phyloP scores from a whole-genome alignment of 2,797 vertebrate genomes.

The Anabacerthia variegaticeps region DNA sequence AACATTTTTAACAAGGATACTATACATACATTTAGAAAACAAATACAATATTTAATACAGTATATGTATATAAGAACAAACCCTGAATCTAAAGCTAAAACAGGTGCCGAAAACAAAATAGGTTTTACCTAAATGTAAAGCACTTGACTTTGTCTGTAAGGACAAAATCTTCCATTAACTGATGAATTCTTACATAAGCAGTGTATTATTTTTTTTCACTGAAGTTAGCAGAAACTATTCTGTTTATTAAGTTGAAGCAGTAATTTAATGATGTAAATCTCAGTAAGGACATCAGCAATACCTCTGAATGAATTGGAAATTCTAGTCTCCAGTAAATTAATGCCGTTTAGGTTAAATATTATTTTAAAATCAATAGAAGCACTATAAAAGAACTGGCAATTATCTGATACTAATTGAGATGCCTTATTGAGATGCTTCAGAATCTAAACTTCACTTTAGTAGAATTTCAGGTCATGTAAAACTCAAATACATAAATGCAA shows the following conservation, averaged over 20 bases:
- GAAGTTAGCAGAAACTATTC: background rate
- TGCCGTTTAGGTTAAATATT: background rate
- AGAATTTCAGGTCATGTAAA: background rate
- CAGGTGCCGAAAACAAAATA: background rate
- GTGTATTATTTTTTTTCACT: background rate
- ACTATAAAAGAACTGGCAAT: background rate
- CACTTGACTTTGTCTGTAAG: background rate
- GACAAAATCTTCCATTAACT: background rate
- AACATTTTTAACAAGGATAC: background rate
- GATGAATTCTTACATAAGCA: background rate
- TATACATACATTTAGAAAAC: accelerated
- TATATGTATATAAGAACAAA: accelerated
- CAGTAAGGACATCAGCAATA: background rate
- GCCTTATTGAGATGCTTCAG: background rate
- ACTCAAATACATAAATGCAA: background rate
- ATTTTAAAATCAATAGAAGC: background rate
- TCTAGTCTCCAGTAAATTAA: background rate
- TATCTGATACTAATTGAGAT: background rate
- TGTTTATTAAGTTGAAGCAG: background rate
- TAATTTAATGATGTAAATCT: background rate
- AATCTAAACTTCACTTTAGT: background rate
- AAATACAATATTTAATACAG: background rate
- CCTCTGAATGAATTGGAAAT: background rate
- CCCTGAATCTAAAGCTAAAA: background rate
- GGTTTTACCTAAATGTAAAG: background rate